Conservation (phyloP, 2,797 vertebrate genomes). For the Helicolenus hilgendorfi region DNA sequence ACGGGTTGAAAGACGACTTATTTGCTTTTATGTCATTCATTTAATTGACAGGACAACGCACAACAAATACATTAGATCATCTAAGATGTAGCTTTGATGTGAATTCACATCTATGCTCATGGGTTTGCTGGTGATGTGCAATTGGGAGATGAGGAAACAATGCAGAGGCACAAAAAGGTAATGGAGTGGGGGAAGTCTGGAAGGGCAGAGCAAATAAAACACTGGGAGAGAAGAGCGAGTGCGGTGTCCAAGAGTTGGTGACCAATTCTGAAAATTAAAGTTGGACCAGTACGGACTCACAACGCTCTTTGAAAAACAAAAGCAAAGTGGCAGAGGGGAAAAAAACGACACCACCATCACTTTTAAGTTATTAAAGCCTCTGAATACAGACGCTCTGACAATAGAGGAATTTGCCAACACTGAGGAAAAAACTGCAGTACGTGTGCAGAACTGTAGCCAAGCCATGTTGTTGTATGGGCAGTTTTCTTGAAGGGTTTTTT, state of each 20-base stretch:
- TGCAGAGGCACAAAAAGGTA: neutral
- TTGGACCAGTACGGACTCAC: conserved; percentile 44
- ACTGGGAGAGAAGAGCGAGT: neutral
- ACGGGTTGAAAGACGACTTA: neutral
- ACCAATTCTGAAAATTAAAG: conserved; percentile 79
- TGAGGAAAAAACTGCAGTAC: conserved; percentile 54
- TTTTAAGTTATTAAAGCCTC: conserved; percentile 79
- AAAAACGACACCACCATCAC: conserved; percentile 61
- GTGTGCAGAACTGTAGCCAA: conserved; percentile 71
- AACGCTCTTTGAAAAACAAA: conserved; percentile 72
- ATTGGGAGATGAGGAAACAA: neutral
- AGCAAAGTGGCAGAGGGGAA: conserved; percentile 59
- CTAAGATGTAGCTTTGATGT: no score
- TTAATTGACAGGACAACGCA: neutral
- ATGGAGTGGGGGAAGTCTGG: conserved; percentile 8
- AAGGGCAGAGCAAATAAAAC: neutral
- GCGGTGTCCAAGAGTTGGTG: conserved; percentile 53
- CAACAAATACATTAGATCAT: no score
- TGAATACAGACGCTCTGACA: conserved; percentile 62
- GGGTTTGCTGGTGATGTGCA: neutral
- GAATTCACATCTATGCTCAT: neutral
- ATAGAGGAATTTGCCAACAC: conserved; percentile 75
- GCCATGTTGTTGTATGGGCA: conserved; percentile 73
- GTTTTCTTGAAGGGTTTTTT: conserved; percentile 76
- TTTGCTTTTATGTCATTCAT: neutral